phyloP scores from a whole-genome alignment of 1,140 invertebrate species.

The Hyphantria cunea region DNA sequence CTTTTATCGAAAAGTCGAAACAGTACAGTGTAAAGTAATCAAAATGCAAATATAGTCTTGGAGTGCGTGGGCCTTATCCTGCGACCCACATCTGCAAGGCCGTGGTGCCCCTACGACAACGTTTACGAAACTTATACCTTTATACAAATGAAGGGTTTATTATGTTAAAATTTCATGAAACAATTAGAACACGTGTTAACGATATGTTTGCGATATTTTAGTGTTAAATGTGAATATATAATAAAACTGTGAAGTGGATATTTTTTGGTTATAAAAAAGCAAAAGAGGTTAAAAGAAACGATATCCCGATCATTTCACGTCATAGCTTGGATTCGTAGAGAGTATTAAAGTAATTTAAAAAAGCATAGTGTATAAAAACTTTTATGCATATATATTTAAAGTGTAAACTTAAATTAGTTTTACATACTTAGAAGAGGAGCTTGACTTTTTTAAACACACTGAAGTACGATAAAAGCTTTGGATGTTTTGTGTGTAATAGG shows the following conservation, averaged over 20 bases:
- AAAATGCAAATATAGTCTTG: slow-evolving; percentile 72
- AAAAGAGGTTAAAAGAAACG: slow-evolving; percentile 4
- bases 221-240: neutral
- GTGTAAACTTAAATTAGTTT: too few relatives aligned
- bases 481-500: too few relatives aligned
- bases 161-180: slow-evolving; percentile 14
- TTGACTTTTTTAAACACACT: too few relatives aligned
- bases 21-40: slow-evolving; percentile 57
- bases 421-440: too few relatives aligned
- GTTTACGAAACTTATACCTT: slow-evolving; percentile 26
- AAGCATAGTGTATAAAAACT: neutral
- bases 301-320: neutral
- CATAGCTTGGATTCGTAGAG: neutral
- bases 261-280: neutral
- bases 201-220: slow-evolving; percentile 3
- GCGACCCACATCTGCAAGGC: slow-evolving; percentile 76
- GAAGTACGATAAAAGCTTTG: too few relatives aligned
- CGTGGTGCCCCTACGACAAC: slow-evolving; percentile 54
- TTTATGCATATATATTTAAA: too few relatives aligned
- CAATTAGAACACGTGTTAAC: slow-evolving; percentile 14
- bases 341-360: slow-evolving; percentile 1
- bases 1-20: slow-evolving; percentile 52
- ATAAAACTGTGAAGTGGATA: neutral
- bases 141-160: slow-evolving; percentile 18
- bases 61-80: slow-evolving; percentile 74